Conservation (phyloP, 2,797 vertebrate species). For the Aselliscus stoliczkanus region DNA sequence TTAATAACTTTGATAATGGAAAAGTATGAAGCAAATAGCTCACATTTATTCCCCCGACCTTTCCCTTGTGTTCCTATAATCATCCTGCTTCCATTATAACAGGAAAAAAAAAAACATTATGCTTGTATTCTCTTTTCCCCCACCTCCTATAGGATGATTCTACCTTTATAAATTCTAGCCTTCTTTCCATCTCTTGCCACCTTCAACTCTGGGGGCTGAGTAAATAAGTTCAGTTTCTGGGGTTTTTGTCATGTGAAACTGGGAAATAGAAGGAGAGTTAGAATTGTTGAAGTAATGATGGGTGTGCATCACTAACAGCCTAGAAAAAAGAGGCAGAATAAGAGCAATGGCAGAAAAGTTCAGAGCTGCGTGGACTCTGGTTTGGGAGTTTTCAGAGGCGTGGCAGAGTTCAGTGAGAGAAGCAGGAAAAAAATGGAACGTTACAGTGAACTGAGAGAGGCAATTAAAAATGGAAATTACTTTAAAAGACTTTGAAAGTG, state of each 20-base stretch:
- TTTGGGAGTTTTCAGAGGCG: neutral
- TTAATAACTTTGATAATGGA: neutral
- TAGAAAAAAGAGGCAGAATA: neutral
- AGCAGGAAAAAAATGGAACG: neutral
- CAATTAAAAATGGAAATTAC: neutral
- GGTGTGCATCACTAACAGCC: neutral
- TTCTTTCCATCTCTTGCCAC: neutral
- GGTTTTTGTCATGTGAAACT: neutral
- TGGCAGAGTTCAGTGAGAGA: neutral
- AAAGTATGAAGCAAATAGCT: neutral
- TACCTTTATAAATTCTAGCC: neutral
- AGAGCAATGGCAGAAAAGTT: neutral
- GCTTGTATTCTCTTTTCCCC: neutral
- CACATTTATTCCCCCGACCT: neutral
- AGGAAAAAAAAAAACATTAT: neutral
- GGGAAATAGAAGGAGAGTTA: neutral
- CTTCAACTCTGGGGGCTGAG: neutral
- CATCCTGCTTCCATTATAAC: neutral
- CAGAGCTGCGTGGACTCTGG: neutral
- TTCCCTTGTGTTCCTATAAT: neutral
- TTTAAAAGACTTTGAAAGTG: neutral
- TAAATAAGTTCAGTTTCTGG: neutral
- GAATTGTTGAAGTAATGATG: neutral
- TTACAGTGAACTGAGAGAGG: neutral
- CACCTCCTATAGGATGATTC: neutral